These are phyloP conservation scores for Panurus biarmicus DNA, from an alignment of 2,113 vertebrate genomes.

Conservation along the genomic window DNA sequence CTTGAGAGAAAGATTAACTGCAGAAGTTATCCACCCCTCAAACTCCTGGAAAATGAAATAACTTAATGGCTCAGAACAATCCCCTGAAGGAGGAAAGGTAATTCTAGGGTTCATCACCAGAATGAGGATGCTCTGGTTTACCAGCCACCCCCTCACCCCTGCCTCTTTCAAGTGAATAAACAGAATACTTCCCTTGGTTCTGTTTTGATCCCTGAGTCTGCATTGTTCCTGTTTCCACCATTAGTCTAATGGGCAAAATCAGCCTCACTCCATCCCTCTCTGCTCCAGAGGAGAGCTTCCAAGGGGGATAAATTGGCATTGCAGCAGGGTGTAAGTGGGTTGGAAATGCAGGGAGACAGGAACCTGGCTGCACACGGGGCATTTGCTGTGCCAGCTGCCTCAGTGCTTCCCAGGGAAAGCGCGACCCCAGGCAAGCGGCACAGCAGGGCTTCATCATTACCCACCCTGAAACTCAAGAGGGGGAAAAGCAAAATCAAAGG, in stretches of 20 bases:
- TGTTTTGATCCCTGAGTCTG: neutral
- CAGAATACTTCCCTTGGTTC: neutral
- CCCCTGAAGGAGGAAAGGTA: neutral
- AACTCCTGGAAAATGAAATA: slow-evolving; percentile 6
- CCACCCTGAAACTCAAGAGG: slow-evolving; percentile 29
- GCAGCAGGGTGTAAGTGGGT: neutral
- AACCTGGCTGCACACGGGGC: neutral
- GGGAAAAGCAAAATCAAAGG: slow-evolving; percentile 45
- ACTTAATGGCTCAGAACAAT: neutral
- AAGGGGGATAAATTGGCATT: neutral
- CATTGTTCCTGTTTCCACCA: neutral
- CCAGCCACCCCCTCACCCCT: neutral
- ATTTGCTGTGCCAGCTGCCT: neutral
- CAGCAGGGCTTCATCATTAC: neutral
- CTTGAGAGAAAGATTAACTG: neutral
- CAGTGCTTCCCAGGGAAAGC: fast-evolving
- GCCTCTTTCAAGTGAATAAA: neutral
- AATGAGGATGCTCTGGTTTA: neutral
- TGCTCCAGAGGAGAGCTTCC: neutral
- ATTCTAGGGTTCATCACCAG: neutral
- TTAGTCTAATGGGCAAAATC: neutral
- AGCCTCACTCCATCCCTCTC: neutral
- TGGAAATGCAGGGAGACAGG: fast-evolving
- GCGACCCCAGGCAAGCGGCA: fast-evolving
- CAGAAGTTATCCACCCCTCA: neutral